Base-by-base conservation (phyloP, 2,113 vertebrate species). In the Chionis minor region DNA sequence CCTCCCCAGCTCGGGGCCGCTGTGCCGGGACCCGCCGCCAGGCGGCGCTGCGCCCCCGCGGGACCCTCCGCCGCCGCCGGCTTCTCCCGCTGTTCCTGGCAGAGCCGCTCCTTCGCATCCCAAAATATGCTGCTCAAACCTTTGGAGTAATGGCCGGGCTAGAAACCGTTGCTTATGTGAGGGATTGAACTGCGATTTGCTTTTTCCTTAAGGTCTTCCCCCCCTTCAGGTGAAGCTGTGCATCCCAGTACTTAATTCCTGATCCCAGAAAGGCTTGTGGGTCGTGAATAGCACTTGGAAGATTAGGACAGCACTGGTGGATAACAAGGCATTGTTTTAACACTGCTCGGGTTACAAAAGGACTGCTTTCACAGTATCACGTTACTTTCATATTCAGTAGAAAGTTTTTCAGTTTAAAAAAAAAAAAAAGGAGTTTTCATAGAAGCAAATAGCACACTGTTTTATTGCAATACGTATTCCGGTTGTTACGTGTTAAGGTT, bases 1-100 rank as follows among this genome's bases (percentile, higher is more conserved):
- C 14, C 51, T 51, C 23, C 23, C 11, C 49, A 20, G 19, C 56
- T 38, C 44, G 33, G 61, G 10, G 61, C 18, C 8, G 62, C 40
- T 9, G 40, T 42, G 10, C 81, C 54, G 10, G 33, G 3, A 0
- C 1, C 0, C 0, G 15, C 73, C 91, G 83, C 83, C 62, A 86
- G 94, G 86, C 17, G 87, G 67, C 79, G 87, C 87, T 70, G 94
- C 55, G 78, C 6, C 33, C 73, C 72, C 87, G 40, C 94, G 7
- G 72, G 51, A 79, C 19, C 20, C 45, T 32, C 14, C 55, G 55
- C 11, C 33, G 47, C 20, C 19, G 19, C 19, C 47, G 47, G 59
- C 59, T 12, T 13, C 45, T n/a, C 45, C 45, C 9, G 15, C 20
- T 47, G 51, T 16, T 19, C 5, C 22, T 10, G 54, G 2, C 8